These are phyloP conservation scores for Caenorhabditis imperialis DNA, from an alignment of 2,888 invertebrate genomes.

Conservation along the genomic window DNA sequence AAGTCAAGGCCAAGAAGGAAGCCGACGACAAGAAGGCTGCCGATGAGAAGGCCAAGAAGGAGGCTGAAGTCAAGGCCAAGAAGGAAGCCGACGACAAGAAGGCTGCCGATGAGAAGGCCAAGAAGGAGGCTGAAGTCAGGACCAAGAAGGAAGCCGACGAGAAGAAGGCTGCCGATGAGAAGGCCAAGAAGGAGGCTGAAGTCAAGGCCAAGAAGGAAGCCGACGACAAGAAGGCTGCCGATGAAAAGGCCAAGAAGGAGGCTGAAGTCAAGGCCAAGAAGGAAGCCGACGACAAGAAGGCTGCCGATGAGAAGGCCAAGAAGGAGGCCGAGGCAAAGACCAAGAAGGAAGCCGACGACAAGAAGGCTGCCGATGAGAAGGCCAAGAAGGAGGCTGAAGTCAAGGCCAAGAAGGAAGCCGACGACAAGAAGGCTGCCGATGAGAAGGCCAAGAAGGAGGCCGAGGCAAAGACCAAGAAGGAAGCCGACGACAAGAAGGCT, in stretches of 20 bases:
- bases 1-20: constrained; percentile 9
- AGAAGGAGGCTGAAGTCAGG: constrained; percentile 8
- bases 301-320: constrained; percentile 3
- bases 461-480: constrained; percentile 9
- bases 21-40: constrained; percentile 18
- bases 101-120: constrained; percentile 3
- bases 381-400: constrained; percentile 4
- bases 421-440: constrained; percentile 13
- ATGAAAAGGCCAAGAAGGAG: constrained; percentile 8
- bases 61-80: constrained; percentile 4
- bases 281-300: constrained; percentile 20
- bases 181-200: constrained; percentile 4
- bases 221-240: constrained; percentile 15
- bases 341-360: constrained; percentile 15
- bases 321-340: constrained; percentile 9
- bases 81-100: constrained; percentile 23
- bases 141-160: constrained; percentile 17
- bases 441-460: constrained; percentile 6
- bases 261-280: constrained; percentile 8
- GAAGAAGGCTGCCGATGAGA: constrained; percentile 6
- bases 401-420: constrained; percentile 11
- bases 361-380: constrained; percentile 10
- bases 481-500: constrained; percentile 17
- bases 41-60: constrained; percentile 10
- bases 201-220: constrained; percentile 10